A percentile compares a stretch with the other conserved stretches of the same genome.
Evolutionary conservation across 2,113 vertebrate species (phyloP).

Genomic region (Percopsis transmontana): DNA sequence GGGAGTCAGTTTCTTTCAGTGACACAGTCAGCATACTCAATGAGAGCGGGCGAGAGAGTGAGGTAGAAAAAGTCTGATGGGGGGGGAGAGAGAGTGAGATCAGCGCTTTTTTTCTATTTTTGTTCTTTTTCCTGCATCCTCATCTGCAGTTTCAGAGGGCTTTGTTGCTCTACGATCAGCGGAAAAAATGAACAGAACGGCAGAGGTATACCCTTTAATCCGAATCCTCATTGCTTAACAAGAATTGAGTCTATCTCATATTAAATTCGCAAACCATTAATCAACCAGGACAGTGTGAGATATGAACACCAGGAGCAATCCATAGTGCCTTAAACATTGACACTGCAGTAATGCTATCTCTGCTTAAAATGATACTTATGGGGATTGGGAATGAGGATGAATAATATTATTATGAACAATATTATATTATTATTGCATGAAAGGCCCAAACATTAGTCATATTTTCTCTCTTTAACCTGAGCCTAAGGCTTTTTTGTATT

Average conservation of each 20-base stretch:
- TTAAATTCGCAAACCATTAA: conserved; percentile 21
- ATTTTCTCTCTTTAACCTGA: background rate
- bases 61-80: background rate
- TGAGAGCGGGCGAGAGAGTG: conserved; percentile 28
- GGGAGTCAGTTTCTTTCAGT: conserved; percentile 59
- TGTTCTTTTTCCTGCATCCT: conserved; percentile 58
- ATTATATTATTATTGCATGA: too few relatives aligned
- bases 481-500: background rate
- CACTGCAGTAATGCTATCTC: background rate
- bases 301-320: background rate
- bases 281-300: conserved; percentile 6
- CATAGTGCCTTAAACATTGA: background rate
- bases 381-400: background rate
- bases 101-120: conserved; percentile 65
- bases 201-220: conserved; percentile 24
- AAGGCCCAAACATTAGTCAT: too few relatives aligned
- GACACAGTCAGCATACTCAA: conserved; percentile 64
- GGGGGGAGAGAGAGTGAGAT: conserved; percentile 31
- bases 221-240: conserved; percentile 37
- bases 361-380: background rate
- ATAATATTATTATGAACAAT: background rate
- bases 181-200: conserved; percentile 25
- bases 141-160: conserved; percentile 64
- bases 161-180: conserved; percentile 46
- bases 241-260: conserved; percentile 6